Evolutionary conservation across 2,888 invertebrate species (phyloP), one percentile per base, ranked within the genome.

Genomic region (Siphlonurus alternatus): DNA sequence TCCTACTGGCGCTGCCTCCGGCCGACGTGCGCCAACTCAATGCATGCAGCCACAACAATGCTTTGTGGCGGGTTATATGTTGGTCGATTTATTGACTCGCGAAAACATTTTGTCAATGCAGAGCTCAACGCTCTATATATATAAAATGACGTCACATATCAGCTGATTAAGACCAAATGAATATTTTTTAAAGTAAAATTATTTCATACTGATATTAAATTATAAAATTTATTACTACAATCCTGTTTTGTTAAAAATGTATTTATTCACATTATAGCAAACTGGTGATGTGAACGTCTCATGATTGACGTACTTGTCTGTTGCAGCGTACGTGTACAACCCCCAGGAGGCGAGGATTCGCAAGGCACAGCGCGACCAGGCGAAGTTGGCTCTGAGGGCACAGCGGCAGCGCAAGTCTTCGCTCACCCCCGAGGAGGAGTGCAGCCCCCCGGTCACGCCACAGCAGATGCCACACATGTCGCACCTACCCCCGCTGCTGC

Each of bases 261-360:
- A n/a, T n/a, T n/a, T n/a, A n/a, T n/a, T n/a, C n/a, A n/a, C n/a
- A n/a, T n/a, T n/a, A n/a, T n/a, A n/a, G n/a, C n/a, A n/a, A n/a
- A n/a, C n/a, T n/a, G n/a, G n/a, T n/a, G n/a, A n/a, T n/a, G n/a
- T n/a, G n/a, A n/a, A n/a, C n/a, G n/a, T n/a, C n/a, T n/a, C n/a
- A n/a, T n/a, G n/a, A n/a, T n/a, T n/a, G n/a, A n/a, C n/a, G n/a
- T n/a, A n/a, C n/a, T n/a, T n/a, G n/a, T 56, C 68, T 64, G 71
- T 73, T 76, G 15, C 77, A 81, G 81, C 80, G 74, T 83, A 83
- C 73, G 81, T 82, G 65, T 83, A 83, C 76, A 83, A 82, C 72
- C 83, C 83, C 56, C 82, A 82, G 70, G 83, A 83, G 73, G 83
- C 82, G 60, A 76, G 83, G 66, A 75, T 82, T 71, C 77, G 82